Percentiles rank a stretch among this genome's conserved stretches.
These are phyloP conservation scores for Pachliopta kotzebuea DNA, from an alignment of 2,888 invertebrate species.

Conservation along the genomic window DNA sequence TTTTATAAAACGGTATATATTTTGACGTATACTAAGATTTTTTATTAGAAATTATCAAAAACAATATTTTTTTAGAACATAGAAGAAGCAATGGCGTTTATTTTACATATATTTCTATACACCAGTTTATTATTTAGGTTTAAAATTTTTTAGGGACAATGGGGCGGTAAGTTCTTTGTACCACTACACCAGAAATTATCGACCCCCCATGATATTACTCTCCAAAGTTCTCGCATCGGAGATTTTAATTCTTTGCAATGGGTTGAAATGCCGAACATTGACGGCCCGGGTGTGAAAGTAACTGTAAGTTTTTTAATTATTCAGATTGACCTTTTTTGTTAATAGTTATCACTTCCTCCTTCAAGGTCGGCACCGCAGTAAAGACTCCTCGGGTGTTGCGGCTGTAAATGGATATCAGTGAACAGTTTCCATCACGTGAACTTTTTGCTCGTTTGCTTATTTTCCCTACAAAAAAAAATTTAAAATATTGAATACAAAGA, in stretches of 20 bases:
- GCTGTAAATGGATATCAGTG: too few species aligned
- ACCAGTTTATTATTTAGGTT: slow-evolving; percentile 19
- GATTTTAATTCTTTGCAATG: slow-evolving; percentile 48
- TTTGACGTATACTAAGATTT: not conserved
- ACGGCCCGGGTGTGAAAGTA: slow-evolving; percentile 41
- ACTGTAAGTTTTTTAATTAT: slow-evolving; percentile 40
- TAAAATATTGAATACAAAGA: too few species aligned
- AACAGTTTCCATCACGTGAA: too few species aligned
- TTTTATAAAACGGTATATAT: not conserved
- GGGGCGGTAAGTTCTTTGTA: slow-evolving; percentile 46
- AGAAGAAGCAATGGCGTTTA: too few species aligned
- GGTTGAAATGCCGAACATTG: slow-evolving; percentile 40
- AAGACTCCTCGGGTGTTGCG: too few species aligned
- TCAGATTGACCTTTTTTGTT: not conserved
- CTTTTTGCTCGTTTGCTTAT: too few species aligned
- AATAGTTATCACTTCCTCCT: too few species aligned
- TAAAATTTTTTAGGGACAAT: slow-evolving; percentile 37
- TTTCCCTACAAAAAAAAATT: too few species aligned
- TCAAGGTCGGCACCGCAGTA: too few species aligned
- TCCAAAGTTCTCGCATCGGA: slow-evolving; percentile 41
- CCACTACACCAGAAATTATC: slow-evolving; percentile 34
- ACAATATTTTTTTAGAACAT: too few species aligned
- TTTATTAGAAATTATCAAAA: too few species aligned
- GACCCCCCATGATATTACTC: slow-evolving; percentile 29
- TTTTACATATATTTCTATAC: not conserved